Evolutionary conservation across 2,113 vertebrate species (phyloP).

Genomic region (Helogale parvula): DNA sequence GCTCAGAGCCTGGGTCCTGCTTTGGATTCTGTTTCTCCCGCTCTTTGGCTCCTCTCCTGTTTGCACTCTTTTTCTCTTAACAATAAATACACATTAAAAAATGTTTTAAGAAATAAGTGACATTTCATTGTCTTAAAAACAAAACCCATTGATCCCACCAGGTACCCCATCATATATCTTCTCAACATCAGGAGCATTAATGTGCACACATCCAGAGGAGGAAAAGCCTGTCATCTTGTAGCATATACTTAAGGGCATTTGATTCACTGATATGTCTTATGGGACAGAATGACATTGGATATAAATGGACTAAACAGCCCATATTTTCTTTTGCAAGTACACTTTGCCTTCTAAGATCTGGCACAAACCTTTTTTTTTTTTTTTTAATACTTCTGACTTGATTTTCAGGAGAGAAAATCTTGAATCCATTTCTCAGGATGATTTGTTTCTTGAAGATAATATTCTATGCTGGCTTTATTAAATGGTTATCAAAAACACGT

Average conservation of each 20-base stretch:
- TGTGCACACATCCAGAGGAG: background rate
- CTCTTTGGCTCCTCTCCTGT: no score
- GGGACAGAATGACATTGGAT: background rate
- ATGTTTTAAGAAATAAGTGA: no score
- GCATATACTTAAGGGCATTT: background rate
- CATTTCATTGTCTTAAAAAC: background rate
- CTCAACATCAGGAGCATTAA: background rate
- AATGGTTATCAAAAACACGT: background rate
- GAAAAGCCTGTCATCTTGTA: background rate
- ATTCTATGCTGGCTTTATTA: background rate
- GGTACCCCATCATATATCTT: background rate
- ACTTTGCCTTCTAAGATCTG: background rate
- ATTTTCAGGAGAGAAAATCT: background rate
- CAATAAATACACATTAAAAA: no score
- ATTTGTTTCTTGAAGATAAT: background rate
- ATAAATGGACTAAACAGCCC: background rate
- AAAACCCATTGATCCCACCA: background rate
- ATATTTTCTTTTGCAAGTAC: background rate
- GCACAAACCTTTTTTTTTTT: no score
- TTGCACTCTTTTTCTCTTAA: no score
- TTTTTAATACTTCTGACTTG: background rate
- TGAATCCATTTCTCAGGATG: background rate
- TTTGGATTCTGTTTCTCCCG: no score
- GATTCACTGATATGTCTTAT: background rate
- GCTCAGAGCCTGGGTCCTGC: no score